Evolutionary conservation across 1,140 invertebrate species (phyloP).

Genomic region (Drosophila obscura): DNA sequence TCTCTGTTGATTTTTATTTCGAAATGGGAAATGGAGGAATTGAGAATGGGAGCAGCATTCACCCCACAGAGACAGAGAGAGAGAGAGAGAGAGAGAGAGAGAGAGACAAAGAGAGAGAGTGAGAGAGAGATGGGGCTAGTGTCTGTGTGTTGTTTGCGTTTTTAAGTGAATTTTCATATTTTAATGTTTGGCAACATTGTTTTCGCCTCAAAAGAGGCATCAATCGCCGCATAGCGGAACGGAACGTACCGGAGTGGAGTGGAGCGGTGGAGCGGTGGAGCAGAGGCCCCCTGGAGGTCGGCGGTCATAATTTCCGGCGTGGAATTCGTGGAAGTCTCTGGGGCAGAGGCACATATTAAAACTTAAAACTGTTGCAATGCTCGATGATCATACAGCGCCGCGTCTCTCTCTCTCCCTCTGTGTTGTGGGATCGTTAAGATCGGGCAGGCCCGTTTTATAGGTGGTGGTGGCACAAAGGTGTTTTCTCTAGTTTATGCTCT

Average conservation of each 20-base stretch:
- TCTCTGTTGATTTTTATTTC: constrained; percentile 43
- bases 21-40: constrained; percentile 28
- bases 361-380: constrained; percentile 30
- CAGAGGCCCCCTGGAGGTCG: constrained; percentile 54
- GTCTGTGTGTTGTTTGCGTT: constrained; percentile 67
- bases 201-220: constrained; percentile 60
- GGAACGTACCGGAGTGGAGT: not conserved
- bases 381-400: constrained; percentile 3
- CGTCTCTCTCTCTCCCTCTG: not conserved
- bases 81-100: not conserved
- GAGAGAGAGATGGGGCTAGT: constrained; percentile 3
- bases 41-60: constrained; percentile 33
- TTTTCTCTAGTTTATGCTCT: constrained; percentile 60
- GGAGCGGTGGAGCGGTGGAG: not conserved
- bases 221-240: not conserved
- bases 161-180: constrained; percentile 82
- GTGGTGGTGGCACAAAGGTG: constrained; percentile 69
- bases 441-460: constrained; percentile 60
- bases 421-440: constrained; percentile 52
- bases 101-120: not conserved
- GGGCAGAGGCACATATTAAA: constrained; percentile 47
- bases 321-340: constrained; percentile 77
- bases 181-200: constrained; percentile 81
- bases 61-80: not conserved
- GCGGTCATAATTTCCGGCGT: constrained; percentile 79